Evolutionary conservation across 1,140 invertebrate genomes (phyloP).

Genomic region (Diploscapter pachys): DNA sequence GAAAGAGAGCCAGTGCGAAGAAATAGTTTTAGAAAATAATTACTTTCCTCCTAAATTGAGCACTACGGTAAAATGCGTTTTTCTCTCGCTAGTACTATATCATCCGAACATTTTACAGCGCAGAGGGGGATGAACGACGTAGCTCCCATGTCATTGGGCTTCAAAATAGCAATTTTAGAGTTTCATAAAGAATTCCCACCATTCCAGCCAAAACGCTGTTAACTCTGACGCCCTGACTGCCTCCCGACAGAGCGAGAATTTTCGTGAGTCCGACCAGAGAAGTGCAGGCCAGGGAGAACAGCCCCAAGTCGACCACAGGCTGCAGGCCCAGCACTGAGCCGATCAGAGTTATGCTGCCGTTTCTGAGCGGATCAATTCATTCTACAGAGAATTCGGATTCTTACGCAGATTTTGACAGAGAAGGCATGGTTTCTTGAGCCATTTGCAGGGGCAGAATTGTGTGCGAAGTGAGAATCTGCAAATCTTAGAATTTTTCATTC

Average conservation of each 20-base stretch:
- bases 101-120: background rate
- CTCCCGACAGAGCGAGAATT: conserved; percentile 17
- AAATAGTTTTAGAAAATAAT: too few species aligned
- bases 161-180: background rate
- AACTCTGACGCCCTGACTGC: conserved; percentile 20
- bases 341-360: conserved; percentile 18
- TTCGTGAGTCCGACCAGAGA: conserved; percentile 19
- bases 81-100: too few species aligned
- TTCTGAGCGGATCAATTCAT: conserved; percentile 15
- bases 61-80: too few species aligned
- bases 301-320: conserved; percentile 20
- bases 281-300: conserved; percentile 23
- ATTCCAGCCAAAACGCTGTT: conserved; percentile 30
- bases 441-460: conserved; percentile 14
- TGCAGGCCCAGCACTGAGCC: conserved; percentile 9
- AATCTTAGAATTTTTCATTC: background rate
- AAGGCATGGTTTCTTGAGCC: conserved; percentile 19
- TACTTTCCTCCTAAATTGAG: too few species aligned
- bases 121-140: conserved; percentile 12
- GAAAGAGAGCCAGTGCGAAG: too few species aligned
- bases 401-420: conserved; percentile 15
- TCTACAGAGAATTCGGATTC: background rate
- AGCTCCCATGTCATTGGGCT: conserved; percentile 25
- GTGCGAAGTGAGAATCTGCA: conserved; percentile 14
- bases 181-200: background rate